phyloP scores from a whole-genome alignment of 2,797 vertebrate species.

The Ptychobarbus kaznakovi region DNA sequence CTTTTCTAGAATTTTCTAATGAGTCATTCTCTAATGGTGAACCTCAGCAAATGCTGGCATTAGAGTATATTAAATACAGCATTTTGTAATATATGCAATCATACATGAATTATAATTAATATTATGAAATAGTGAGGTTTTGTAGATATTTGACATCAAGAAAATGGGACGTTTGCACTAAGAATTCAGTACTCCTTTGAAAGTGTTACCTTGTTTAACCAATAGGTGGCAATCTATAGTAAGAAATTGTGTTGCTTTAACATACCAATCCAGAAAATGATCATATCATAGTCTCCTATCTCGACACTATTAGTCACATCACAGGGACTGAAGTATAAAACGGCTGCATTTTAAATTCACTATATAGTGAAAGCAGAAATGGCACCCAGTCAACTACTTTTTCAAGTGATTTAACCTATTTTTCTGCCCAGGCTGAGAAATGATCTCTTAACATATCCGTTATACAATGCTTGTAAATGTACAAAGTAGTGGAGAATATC shows the following conservation, averaged over 20 bases:
- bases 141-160: neutral
- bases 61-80: neutral
- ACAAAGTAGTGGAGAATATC: conserved; percentile 6
- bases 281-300: neutral
- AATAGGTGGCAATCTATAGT: conserved; percentile 68
- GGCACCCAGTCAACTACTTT: neutral
- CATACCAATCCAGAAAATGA: neutral
- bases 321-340: neutral
- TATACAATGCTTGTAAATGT: neutral
- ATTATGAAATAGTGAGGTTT: neutral
- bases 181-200: neutral
- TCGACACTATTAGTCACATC: neutral
- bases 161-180: neutral
- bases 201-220: conserved; percentile 49
- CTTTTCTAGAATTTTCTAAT: neutral
- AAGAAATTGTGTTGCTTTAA: conserved; percentile 30
- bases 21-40: neutral
- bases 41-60: neutral
- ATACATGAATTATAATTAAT: neutral
- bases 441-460: neutral
- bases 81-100: neutral
- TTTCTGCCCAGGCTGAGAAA: neutral
- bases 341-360: neutral
- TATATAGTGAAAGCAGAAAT: neutral
- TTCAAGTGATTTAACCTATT: neutral